Base-by-base conservation (phyloP, 2,113 vertebrate species). In the Butastur rufipennis region DNA sequence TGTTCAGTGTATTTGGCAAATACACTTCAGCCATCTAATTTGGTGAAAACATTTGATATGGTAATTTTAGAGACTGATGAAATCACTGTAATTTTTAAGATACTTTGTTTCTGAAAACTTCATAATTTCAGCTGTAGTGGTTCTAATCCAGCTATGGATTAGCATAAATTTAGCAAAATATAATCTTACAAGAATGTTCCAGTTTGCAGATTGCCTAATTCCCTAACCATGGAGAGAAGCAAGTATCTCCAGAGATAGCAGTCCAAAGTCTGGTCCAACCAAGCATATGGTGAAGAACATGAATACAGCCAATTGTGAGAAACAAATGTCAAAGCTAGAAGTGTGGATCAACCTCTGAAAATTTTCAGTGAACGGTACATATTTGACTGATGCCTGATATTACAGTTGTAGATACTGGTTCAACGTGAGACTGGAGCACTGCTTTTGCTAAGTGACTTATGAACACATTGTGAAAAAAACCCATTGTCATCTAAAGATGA, bases 401-500 rank as follows among this genome's bases (percentile, higher is more conserved):
- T 80, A 22, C 19, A 38, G 29, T 27, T 80, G 42, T n/a, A 55
- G 42, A 43, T 43, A 48, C 3, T 65, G 27, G 16, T 36, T 70
- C 55, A 38, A 15, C 0, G 0, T 55, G 16, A 89, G 38, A 59
- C 7, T n/a, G 59, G 29, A 78, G 5, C 0, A 0, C 5, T 11
- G 11, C 10, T 67, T 67, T 73, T 74, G 8, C 32, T 82, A 90
- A 86, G 32, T 40, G n/a, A 47, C 2, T 42, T 74, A 42, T 7
- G 6, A 94, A 4, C 12, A 38, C 10, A 42, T 26, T 34, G 7
- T 27, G 16, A 58, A 34, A 25, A 71, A 19, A 0, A 2, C 25
- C 25, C 31, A 11, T 26, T 68, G 43, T 15, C 8, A 10, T 0
- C 50, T 52, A 52, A 10, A 61, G 34, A 68, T 52, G 50, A 52